Conservation (phyloP, 2,888 invertebrate genomes). For the Lasiommata megera region DNA sequence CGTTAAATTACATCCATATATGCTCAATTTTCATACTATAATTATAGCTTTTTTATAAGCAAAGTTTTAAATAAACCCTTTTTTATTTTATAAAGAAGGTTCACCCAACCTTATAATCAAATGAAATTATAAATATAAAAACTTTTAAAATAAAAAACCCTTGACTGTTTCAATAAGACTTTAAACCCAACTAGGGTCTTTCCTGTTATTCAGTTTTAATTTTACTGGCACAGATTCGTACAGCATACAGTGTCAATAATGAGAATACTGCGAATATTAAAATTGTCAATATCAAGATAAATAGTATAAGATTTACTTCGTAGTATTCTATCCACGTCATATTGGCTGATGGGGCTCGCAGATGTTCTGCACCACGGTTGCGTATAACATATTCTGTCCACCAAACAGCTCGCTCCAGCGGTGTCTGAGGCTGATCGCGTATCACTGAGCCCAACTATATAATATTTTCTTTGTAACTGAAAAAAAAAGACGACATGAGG, state of each 20-base stretch:
- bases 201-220: background rate
- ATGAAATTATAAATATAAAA: no score
- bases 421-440: slow-evolving; percentile 32
- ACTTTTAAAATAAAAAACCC: no score
- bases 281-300: background rate
- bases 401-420: slow-evolving; percentile 45
- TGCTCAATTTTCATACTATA: no score
- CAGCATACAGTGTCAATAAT: background rate
- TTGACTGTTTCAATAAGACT: no score
- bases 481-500: background rate
- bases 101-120: no score
- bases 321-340: slow-evolving; percentile 46
- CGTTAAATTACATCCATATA: no score
- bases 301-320: slow-evolving; percentile 35
- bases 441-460: slow-evolving; percentile 32
- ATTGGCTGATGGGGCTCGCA: slow-evolving; percentile 43
- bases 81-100: no score
- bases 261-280: background rate
- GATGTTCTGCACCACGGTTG: slow-evolving; percentile 22
- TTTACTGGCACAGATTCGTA: background rate
- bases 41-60: no score
- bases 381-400: slow-evolving; percentile 44
- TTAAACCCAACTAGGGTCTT: no score
- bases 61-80: no score
- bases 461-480: slow-evolving; percentile 36